Base-by-base conservation (phyloP, 2,797 vertebrate genomes). In the Myripristis murdjan region DNA sequence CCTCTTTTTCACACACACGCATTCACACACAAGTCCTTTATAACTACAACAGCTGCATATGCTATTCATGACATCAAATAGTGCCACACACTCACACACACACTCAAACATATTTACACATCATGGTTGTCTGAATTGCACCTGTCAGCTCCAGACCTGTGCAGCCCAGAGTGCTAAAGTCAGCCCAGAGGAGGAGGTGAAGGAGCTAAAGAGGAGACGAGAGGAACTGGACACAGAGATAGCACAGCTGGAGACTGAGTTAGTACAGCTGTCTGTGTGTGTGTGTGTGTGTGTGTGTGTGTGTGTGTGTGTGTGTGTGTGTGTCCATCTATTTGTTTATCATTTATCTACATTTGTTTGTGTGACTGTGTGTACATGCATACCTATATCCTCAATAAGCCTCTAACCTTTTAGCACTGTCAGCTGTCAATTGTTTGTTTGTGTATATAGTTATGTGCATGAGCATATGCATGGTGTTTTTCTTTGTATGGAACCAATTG, bases 171-270 rank as follows among this genome's bases (percentile, higher is more conserved):
- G 63, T 10, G 43, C 75, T 56, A 79, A 89, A 69, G 83, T 91
- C 20, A 84, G 82, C 47, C 87, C 94, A 60, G 87, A 23, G 18
- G 79, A 77, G 57, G 95, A 97, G 73, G 88, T 96, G 12, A 74
- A 92, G 72, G 95, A 95, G 51, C 92, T 99, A 23, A 93, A 91
- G 82, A 90, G 47, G 74, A 97, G 91, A 43, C 79, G 79, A 10
- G 85, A 91, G 1, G 81, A 90, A 84, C 85, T 99, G 77, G 95
- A 97, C 62, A 65, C 84, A 59, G 96, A 98, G 86, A 97, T 98
- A 24, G 62, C 92, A 59, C 93, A 93, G 12, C 78, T 99, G 43
- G 69, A 95, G 67, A 88, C 93, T 0, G 95, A 98, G 98, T 99
- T 90, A 41, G 97, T 95, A 66, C 75, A 83, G 57, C 77, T 90